These are phyloP conservation scores for Clostera curtula DNA, from an alignment of 2,888 invertebrate genomes.

Conservation along the genomic window DNA sequence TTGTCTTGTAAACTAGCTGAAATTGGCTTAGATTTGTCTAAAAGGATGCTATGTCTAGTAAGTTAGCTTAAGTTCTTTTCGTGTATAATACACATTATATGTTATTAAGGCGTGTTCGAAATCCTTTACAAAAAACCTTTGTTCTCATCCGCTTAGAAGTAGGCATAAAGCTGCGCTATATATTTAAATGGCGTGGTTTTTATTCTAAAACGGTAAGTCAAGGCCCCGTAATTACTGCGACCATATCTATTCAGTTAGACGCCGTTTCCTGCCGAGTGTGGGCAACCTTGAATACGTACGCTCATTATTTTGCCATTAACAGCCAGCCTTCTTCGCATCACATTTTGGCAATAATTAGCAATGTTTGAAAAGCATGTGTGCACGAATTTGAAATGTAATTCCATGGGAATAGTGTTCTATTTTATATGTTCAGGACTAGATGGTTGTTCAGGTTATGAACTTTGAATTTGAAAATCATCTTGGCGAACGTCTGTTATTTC, in stretches of 20 bases:
- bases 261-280: slow-evolving; percentile 60
- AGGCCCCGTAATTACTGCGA: slow-evolving; percentile 64
- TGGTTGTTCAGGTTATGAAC: neutral
- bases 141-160: slow-evolving; percentile 4
- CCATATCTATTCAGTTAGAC: slow-evolving; percentile 65
- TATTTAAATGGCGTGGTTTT: slow-evolving; percentile 57
- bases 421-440: too few species aligned
- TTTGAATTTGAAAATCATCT: slow-evolving; percentile 1
- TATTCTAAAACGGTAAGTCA: slow-evolving; percentile 71
- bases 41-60: too few species aligned
- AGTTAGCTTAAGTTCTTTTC: too few species aligned
- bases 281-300: slow-evolving; percentile 57
- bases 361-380: slow-evolving; percentile 26
- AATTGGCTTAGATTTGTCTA: too few species aligned
- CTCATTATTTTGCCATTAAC: slow-evolving; percentile 67
- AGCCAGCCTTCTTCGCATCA: slow-evolving; percentile 52
- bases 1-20: too few species aligned
- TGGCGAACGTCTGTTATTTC: neutral
- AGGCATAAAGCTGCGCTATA: slow-evolving; percentile 23
- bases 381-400: slow-evolving; percentile 14
- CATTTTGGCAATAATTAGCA: slow-evolving; percentile 54
- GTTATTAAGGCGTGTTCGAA: too few species aligned
- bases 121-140: slow-evolving; percentile 5
- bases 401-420: slow-evolving; percentile 1
- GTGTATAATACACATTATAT: too few species aligned